Evolutionary conservation across 2,888 invertebrate genomes (phyloP).

Genomic region (Exocentrus adspersus): DNA sequence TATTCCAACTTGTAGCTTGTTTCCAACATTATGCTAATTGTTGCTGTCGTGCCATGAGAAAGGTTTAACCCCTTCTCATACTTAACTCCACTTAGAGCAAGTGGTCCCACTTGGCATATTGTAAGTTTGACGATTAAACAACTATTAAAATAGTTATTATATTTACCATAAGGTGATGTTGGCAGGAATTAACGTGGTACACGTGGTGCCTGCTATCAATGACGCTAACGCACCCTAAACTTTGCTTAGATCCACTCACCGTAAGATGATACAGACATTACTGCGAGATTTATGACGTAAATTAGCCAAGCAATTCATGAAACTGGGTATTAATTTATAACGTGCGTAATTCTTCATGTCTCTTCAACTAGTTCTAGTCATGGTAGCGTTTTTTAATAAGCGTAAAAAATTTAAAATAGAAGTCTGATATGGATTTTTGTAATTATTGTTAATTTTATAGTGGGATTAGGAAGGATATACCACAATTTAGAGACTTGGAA

Average conservation of each 20-base stretch:
- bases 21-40: too few relatives aligned
- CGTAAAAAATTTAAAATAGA: too few relatives aligned
- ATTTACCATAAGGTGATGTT: slow-evolving; percentile 14
- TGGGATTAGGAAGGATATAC: too few relatives aligned
- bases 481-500: too few relatives aligned
- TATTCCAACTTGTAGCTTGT: too few relatives aligned
- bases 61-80: too few relatives aligned
- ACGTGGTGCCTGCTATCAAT: slow-evolving; percentile 21
- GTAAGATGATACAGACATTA: slow-evolving; percentile 39
- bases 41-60: too few relatives aligned
- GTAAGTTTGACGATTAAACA: slow-evolving; percentile 24
- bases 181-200: slow-evolving; percentile 19
- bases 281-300: slow-evolving; percentile 36
- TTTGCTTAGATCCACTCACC: slow-evolving; percentile 28
- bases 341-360: too few relatives aligned
- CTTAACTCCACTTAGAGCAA: slow-evolving; percentile 1
- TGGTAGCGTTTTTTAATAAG: too few relatives aligned
- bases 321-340: slow-evolving; percentile 38
- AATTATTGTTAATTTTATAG: too few relatives aligned
- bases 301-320: slow-evolving; percentile 32
- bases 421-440: too few relatives aligned
- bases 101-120: background rate
- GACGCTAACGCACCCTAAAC: slow-evolving; percentile 31
- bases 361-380: too few relatives aligned
- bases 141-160: slow-evolving; percentile 23